phyloP scores from a whole-genome alignment of 2,888 invertebrate species.

The Pachydiplax longipennis region DNA sequence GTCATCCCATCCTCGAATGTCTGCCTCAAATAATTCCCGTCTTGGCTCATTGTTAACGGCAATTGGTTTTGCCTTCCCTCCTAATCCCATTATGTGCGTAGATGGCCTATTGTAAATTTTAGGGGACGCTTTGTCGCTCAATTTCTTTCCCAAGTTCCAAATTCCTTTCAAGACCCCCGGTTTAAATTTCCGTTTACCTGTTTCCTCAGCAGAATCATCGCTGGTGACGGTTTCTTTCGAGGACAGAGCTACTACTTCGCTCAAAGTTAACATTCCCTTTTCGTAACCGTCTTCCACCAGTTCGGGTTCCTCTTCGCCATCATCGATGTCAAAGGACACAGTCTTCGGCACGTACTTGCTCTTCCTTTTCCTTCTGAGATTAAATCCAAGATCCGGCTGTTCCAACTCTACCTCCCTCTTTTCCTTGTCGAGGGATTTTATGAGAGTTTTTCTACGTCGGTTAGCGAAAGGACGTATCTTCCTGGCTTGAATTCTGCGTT shows the following conservation, averaged over 20 bases:
- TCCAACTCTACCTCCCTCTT: not conserved
- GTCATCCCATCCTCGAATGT: no score
- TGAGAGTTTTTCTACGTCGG: not conserved
- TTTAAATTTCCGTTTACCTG: no score
- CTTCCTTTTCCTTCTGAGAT: not conserved
- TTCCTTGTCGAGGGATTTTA: not conserved
- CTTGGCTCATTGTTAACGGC: no score
- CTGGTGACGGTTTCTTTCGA: not conserved
- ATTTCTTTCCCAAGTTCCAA: no score
- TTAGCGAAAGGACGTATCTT: not conserved
- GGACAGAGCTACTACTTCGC: not conserved
- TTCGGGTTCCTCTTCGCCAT: not conserved
- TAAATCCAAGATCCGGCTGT: not conserved
- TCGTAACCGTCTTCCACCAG: not conserved
- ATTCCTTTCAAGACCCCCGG: no score
- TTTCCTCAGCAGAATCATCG: no score
- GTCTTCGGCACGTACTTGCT: not conserved
- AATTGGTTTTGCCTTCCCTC: no score
- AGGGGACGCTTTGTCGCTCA: no score
- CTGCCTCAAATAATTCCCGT: no score
- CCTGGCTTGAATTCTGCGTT: not conserved
- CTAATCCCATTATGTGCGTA: no score
- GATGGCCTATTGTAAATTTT: no score
- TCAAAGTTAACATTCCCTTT: not conserved
- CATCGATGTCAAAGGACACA: not conserved